Conservation (phyloP, 2,888 invertebrate genomes). For the Onthophagus sagittarius region DNA sequence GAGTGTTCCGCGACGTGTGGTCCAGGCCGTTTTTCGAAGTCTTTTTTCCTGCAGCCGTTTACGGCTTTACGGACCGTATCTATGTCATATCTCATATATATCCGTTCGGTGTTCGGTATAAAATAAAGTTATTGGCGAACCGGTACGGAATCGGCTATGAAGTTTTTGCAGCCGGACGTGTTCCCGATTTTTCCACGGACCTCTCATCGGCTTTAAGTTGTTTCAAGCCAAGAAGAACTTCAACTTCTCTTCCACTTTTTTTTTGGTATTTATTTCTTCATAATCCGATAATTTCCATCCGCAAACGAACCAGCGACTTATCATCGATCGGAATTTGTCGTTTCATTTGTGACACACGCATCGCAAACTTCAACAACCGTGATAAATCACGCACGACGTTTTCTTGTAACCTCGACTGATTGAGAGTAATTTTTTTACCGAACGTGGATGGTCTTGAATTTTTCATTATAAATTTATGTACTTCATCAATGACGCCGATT, state of each 20-base stretch:
- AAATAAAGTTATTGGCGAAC: conserved; percentile 24
- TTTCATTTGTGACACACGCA: background rate
- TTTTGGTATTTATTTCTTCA: background rate
- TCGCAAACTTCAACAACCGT: background rate
- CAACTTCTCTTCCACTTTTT: background rate
- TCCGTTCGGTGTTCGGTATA: conserved; percentile 18
- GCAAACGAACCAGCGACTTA: background rate
- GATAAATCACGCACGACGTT: conserved; percentile 7
- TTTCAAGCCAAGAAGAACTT: background rate
- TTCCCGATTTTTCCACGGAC: conserved; percentile 5
- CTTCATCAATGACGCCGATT: background rate
- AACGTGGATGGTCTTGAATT: background rate
- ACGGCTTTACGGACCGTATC: conserved; percentile 14
- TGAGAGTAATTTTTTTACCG: conserved; percentile 2
- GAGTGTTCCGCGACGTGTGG: conserved; percentile 24
- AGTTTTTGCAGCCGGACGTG: conserved; percentile 16
- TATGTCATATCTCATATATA: conserved; percentile 23
- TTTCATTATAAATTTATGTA: background rate
- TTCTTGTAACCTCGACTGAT: conserved; percentile 3
- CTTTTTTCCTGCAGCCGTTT: conserved; percentile 5
- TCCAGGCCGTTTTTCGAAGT: conserved; percentile 9
- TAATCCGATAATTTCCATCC: background rate
- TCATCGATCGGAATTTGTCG: conserved; percentile 1
- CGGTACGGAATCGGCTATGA: conserved; percentile 17
- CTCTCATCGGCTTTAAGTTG: background rate